Evolutionary conservation across 2,113 vertebrate genomes (phyloP).

Genomic region (Myocastor coypus): DNA sequence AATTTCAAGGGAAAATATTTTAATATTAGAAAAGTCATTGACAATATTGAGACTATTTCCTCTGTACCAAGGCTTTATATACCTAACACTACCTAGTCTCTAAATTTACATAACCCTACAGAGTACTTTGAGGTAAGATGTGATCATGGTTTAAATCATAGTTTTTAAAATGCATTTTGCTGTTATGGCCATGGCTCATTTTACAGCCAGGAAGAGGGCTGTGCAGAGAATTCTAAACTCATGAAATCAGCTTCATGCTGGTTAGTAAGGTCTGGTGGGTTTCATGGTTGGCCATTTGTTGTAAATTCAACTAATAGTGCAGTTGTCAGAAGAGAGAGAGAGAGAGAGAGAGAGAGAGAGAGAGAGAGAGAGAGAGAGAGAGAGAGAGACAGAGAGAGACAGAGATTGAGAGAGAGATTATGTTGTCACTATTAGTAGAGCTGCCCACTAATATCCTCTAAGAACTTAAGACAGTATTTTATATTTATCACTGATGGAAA

Average conservation of each 20-base stretch:
- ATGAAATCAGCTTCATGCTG: neutral
- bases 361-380: neutral
- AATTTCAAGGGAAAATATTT: neutral
- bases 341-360: neutral
- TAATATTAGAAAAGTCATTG: conserved; percentile 43
- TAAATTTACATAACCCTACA: neutral
- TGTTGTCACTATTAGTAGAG: neutral
- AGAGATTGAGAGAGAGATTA: neutral
- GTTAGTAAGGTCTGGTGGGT: neutral
- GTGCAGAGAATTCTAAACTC: neutral
- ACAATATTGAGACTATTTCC: neutral
- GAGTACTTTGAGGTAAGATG: neutral
- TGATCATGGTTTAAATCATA: neutral
- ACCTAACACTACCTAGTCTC: neutral
- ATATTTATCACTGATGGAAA: neutral
- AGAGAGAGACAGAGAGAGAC: neutral
- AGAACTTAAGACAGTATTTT: neutral
- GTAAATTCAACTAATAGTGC: neutral
- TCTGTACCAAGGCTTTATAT: neutral
- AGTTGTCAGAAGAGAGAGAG: neutral
- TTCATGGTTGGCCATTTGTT: neutral
- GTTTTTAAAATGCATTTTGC: neutral
- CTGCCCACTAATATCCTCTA: neutral
- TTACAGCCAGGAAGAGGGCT: neutral
- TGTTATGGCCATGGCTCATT: neutral